Conservation (phyloP, 2,888 invertebrate genomes). For the Pterostichus niger region DNA sequence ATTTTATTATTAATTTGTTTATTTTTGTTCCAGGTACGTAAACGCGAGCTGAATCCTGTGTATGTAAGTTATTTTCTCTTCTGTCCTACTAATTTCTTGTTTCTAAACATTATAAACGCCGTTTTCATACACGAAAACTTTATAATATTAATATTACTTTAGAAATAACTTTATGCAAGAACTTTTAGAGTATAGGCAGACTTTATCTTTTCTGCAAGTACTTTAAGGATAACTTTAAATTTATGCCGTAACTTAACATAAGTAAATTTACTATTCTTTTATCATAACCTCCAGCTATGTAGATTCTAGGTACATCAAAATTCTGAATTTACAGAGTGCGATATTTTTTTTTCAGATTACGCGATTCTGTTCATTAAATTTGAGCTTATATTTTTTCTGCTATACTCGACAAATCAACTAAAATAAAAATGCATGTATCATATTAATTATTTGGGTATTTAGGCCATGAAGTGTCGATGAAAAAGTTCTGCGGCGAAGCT, state of each 20-base stretch:
- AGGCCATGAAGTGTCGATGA: too few species aligned
- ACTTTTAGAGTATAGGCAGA: constrained; percentile 30
- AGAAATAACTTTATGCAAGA: constrained; percentile 38
- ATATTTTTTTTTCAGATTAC: too few species aligned
- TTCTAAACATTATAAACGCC: constrained; percentile 41
- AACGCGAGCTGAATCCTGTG: not conserved
- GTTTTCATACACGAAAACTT: constrained; percentile 14
- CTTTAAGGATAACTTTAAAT: constrained; percentile 45
- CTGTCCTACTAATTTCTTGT: constrained; percentile 10
- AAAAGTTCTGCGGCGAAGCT: too few species aligned
- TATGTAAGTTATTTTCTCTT: constrained; percentile 1
- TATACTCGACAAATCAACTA: too few species aligned
- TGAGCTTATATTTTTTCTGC: too few species aligned
- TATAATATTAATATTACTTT: constrained; percentile 37
- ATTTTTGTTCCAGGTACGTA: constrained; percentile 41
- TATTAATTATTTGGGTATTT: too few species aligned
- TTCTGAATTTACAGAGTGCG: too few species aligned
- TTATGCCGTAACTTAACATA: constrained; percentile 47
- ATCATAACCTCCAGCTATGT: constrained; percentile 23
- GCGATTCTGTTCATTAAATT: too few species aligned
- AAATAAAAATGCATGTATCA: too few species aligned
- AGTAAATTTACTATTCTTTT: constrained; percentile 42
- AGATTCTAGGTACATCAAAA: too few species aligned
- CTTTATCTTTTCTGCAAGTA: constrained; percentile 45
- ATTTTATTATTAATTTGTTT: constrained; percentile 24